A percentile compares a stretch with the other conserved stretches of the same genome.
Evolutionary conservation across 2,888 invertebrate species (phyloP).

Genomic region (Drosophila vallismaia): DNA sequence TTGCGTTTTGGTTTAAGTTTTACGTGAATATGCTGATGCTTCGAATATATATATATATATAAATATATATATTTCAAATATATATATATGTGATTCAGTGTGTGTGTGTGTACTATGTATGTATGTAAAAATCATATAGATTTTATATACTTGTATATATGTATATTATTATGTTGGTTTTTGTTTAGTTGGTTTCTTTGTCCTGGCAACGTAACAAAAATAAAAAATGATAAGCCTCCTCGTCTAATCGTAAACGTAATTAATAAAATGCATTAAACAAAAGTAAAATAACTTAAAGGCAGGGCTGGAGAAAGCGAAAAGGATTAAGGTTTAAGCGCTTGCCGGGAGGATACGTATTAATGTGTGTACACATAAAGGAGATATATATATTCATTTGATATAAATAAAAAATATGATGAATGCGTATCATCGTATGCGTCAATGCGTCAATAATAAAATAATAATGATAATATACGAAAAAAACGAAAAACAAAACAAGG

Average conservation of each 20-base stretch:
- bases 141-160: constrained; percentile 21
- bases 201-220: constrained; percentile 60
- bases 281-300: constrained; percentile 25
- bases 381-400: constrained; percentile 30
- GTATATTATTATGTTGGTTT: constrained; percentile 31
- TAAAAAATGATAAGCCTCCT: constrained; percentile 60
- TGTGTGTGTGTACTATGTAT: constrained; percentile 45
- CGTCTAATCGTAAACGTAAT: constrained; percentile 30
- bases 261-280: constrained; percentile 40
- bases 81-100: constrained; percentile 37
- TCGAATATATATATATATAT: constrained; percentile 29
- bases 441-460: constrained; percentile 17
- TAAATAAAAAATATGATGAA: constrained; percentile 26
- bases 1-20: constrained; percentile 6
- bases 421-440: constrained; percentile 9
- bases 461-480: constrained; percentile 40
- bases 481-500: constrained; percentile 38
- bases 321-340: constrained; percentile 10
- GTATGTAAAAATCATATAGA: constrained; percentile 36
- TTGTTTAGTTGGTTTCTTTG: constrained; percentile 34
- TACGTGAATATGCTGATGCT: constrained; percentile 46
- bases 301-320: constrained; percentile 10
- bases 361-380: constrained; percentile 20
- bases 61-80: constrained; percentile 21
- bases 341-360: constrained; percentile 12